A percentile compares a stretch with the other conserved stretches of the same genome.
Conservation (phyloP, 2,113 vertebrate genomes). For the Ahaetulla prasina region DNA sequence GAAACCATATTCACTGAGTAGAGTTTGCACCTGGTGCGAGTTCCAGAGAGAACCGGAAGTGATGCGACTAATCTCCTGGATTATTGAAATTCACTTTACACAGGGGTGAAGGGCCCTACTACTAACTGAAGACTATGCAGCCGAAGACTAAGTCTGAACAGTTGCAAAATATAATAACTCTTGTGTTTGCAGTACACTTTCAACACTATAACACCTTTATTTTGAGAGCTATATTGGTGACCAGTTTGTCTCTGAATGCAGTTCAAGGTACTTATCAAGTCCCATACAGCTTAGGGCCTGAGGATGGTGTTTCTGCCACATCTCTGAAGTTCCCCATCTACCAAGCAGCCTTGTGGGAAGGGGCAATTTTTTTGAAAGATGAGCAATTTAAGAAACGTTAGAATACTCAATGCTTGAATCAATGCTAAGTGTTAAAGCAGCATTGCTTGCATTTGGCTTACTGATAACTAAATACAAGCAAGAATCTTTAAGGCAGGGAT, state of each 20-base stretch:
- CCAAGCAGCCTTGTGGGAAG: neutral
- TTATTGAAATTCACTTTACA: neutral
- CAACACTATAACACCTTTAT: neutral
- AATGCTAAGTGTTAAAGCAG: neutral
- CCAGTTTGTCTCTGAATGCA: neutral
- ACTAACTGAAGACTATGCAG: too few species aligned
- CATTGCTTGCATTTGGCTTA: neutral
- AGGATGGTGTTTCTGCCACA: neutral
- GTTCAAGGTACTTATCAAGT: neutral
- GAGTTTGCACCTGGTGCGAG: neutral
- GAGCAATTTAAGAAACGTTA: neutral
- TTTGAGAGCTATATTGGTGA: neutral
- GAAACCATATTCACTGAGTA: neutral
- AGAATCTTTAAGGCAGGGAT: neutral
- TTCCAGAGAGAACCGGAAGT: too few species aligned
- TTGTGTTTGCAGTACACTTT: neutral
- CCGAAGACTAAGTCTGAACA: neutral
- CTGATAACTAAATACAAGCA: neutral
- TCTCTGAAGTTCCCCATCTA: neutral
- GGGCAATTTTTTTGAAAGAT: neutral
- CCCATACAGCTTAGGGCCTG: neutral
- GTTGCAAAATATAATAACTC: neutral
- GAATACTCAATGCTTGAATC: neutral
- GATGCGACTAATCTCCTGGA: neutral
- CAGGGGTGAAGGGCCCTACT: too few species aligned